Base-by-base conservation (phyloP, 2,113 vertebrate species). In the Lucifuga dentata region DNA sequence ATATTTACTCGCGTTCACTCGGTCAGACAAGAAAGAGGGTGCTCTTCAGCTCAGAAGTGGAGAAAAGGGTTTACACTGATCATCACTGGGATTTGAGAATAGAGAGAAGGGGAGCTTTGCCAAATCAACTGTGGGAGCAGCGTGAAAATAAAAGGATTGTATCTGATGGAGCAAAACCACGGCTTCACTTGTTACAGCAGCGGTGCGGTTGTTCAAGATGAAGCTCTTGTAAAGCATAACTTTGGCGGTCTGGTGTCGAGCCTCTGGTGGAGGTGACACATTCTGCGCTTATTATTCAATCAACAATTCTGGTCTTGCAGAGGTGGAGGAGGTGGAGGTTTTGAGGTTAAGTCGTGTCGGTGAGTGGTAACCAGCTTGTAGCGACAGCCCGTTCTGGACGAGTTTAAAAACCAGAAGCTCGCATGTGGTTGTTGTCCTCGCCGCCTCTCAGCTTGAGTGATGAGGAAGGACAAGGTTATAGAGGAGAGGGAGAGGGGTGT, bases 401-500 rank as follows among this genome's bases (percentile, higher is more conserved):
- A 52, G 48, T 33, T 40, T 44, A 41, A 53, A 79, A 74, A n/a
- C 44, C 61, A 63, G 71, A 46, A 44, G 49, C 53, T 52, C 24
- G 45, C 63, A 53, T 24, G 12, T 36, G 56, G 77, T 57, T 66
- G 29, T 58, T 19, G 58, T 67, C 67, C 80, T 68, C 13, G 29
- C 49, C 55, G 68, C 63, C 32, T 55, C 62, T 88, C 52, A 11
- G 64, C 57, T 66, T 85, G 86, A 90, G 79, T 80, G 90, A 91
- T 88, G 89, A 84, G 73, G 79, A 85, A 76, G 85, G 88, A 90
- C 86, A 90, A 89, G 89, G 90, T 92, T 76, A 89, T 80, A 63
- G 73, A 57, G 49, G 71, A 75, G 71, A 85, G 45, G 52, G 52
- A 60, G 73, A 80, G 70, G 56, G 20, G 64, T 73, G 72, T 56